Base-by-base conservation (phyloP, 2,113 vertebrate species). In the Halichoeres trimaculatus region DNA sequence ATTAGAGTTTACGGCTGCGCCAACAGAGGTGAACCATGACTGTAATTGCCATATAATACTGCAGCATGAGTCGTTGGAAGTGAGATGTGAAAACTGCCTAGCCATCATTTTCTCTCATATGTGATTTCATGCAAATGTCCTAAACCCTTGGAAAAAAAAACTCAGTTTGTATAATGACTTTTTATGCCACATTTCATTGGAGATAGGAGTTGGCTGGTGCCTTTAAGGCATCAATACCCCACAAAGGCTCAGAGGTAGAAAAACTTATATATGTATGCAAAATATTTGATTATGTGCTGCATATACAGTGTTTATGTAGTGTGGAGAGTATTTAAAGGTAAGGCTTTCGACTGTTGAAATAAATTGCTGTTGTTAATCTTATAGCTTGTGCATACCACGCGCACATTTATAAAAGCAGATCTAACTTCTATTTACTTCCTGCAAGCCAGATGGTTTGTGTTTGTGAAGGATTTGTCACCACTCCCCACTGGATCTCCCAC, bases 1-100 rank as follows among this genome's bases (percentile, higher is more conserved):
- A 90, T 88, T 87, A 83, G 26, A 81, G 80, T 91, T 89, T 81
- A 89, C 80, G 68, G 66, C 63, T 60, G 68, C 88, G 81, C 81
- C 85, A 85, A 81, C 69, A 85, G 90, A 89, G 87, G 90, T 89
- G 89, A 90, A 85, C 84, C 83, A 72, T 76, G 62, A 85, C 91
- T 90, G 78, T 91, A 91, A 93, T 91, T 91, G 84, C 80, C 74
- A 78, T 77, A 86, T 88, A 79, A 91, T 91, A 83, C 80, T 78
- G 86, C 85, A 86, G 88, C 84, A 86, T 88, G 90, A 85, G 85
- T 83, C 52, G 70, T 83, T 88, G 76, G 77, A 85, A 90, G 77
- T 84, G 83, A 83, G 83, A 88, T 85, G 83, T 87, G 73, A 91
- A 93, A 90, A 92, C 59, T 88, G 92, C 90, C 55, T 56, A 50